phyloP scores from a whole-genome alignment of 2,113 vertebrate species.

The Pelecanoides urinatrix region DNA sequence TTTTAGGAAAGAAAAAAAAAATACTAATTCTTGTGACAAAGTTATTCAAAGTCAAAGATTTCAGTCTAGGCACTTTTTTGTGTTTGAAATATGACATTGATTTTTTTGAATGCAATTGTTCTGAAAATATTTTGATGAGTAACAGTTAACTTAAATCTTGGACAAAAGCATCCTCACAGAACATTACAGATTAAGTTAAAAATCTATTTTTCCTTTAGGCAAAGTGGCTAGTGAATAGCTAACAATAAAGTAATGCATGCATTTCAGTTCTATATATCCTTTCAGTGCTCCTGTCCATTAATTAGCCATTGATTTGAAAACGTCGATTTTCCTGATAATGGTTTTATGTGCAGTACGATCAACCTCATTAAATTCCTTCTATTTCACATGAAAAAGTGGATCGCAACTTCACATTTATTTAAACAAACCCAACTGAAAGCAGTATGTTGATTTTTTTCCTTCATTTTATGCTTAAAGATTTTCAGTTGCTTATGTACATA shows the following conservation, averaged over 20 bases:
- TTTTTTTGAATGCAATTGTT: not conserved
- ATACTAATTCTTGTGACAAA: not conserved
- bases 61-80: not conserved
- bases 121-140: not conserved
- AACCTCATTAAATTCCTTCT: constrained; percentile 36
- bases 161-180: not conserved
- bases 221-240: not conserved
- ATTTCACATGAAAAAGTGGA: not conserved
- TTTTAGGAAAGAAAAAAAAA: not conserved
- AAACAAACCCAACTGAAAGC: not conserved
- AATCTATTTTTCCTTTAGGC: constrained; percentile 2
- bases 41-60: not conserved
- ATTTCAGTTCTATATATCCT: not conserved
- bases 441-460: not conserved
- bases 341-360: constrained; percentile 9
- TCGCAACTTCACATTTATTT: not conserved
- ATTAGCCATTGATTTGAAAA: constrained; percentile 28
- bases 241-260: not conserved
- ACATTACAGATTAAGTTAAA: constrained; percentile 5
- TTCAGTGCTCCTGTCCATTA: constrained; percentile 3
- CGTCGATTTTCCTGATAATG: not conserved
- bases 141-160: not conserved
- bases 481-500: not conserved
- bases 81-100: not conserved
- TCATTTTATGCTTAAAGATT: not conserved